Evolutionary conservation across 2,888 invertebrate genomes (phyloP), one percentile per base, ranked within the genome.

Genomic region (Frankliniella fusca): DNA sequence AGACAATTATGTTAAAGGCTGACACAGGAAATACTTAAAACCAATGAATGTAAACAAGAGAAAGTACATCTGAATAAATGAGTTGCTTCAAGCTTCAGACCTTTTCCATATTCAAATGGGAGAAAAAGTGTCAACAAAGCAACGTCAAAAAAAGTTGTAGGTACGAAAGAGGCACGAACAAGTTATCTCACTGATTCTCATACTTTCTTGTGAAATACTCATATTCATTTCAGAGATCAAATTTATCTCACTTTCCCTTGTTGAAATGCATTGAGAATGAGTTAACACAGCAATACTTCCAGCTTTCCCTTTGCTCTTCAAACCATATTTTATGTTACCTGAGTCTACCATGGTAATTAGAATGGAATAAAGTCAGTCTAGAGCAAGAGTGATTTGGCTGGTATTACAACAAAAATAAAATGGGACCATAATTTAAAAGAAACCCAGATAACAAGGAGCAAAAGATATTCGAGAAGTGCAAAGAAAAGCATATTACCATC

Each of bases 1-100:
- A 76, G 70, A 76, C 70, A 76, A 23, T 76, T 76, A 76, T 76
- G 70, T 76, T 76, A 76, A 27, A 76, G 70, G 70, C 70, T 76
- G 70, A 76, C 70, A 76, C 70, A 76, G 70, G 70, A 76, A 76
- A 76, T 76, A 76, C 70, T 76, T 76, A 76, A 76, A 76, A 61
- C 61, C 61, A 61, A 76, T 76, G 70, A 76, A 76, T 27, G 27
- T 23, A 76, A 76, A 76, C 27, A 76, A 27, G 70, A 76, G 70
- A 76, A 76, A 76, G 70, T 76, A 8, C 27, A 76, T 76, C 27
- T 23, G 23, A 76, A 76, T 76, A 76, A 76, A 76, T 27, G 70
- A 76, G 70, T 76, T 76, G 70, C 70, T 76, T 27, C 27, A 12
- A 23, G 12, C 1, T 76, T 27, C 70, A 76, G 5, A 23, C 70